A percentile compares a stretch with the other conserved stretches of the same genome.
Conservation (phyloP, 2,888 invertebrate genomes). For the Copidosoma aretas region DNA sequence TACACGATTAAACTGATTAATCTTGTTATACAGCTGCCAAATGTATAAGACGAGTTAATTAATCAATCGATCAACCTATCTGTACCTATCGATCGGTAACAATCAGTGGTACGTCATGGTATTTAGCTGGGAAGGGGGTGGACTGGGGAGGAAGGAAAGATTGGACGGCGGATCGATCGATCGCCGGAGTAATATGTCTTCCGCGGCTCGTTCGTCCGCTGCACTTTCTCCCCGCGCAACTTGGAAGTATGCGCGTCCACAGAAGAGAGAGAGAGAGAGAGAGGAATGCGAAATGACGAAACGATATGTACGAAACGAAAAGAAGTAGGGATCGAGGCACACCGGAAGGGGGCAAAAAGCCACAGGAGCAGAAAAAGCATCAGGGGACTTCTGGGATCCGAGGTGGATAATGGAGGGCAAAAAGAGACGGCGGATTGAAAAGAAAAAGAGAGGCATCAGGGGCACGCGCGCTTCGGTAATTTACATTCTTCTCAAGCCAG, state of each 20-base stretch:
- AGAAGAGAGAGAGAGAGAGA: conserved; percentile 1
- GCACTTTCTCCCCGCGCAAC: too few relatives aligned
- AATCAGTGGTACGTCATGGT: neutral
- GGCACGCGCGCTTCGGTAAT: conserved; percentile 44
- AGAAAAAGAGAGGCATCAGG: neutral
- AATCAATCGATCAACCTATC: neutral
- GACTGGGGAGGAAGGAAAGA: too few relatives aligned
- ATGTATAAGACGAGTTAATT: too few relatives aligned
- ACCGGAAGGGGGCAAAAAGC: neutral
- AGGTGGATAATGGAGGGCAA: neutral
- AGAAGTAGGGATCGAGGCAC: neutral
- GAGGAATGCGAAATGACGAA: neutral
- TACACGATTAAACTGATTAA: too few relatives aligned
- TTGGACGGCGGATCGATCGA: too few relatives aligned
- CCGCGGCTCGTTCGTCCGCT: too few relatives aligned
- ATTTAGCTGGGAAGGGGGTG: too few relatives aligned
- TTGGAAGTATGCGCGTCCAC: too few relatives aligned
- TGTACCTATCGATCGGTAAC: neutral
- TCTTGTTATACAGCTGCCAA: too few relatives aligned
- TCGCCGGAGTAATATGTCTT: too few relatives aligned
- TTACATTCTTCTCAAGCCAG: conserved; percentile 55
- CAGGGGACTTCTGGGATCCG: neutral
- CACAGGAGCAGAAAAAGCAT: neutral
- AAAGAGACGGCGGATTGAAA: neutral
- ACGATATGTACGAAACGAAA: too few relatives aligned